Evolutionary conservation across 2,888 invertebrate genomes (phyloP), one percentile per base, ranked within the genome.

Genomic region (Syrphus vitripennis): DNA sequence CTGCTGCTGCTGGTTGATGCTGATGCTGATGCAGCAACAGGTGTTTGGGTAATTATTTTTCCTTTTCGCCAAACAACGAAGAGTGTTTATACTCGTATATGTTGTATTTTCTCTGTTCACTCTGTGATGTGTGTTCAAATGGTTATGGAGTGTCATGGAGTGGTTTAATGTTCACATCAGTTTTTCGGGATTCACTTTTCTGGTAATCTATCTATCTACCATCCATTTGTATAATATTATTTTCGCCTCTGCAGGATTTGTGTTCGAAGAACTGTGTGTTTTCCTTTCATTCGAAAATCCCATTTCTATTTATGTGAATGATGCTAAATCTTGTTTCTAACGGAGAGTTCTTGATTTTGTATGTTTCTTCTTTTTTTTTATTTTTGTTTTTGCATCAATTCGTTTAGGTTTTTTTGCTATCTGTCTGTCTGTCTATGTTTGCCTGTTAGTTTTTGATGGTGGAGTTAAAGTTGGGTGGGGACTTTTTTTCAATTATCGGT

Each of bases 1-100:
- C 42, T 80, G 63, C 34, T 50, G 78, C 75, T 76, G 79, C 48
- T 77, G 50, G 63, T 12, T 63, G 65, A 12, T 53, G 77, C 19
- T 61, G 69, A 40, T 63, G 80, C 61, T 77, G 83, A 53, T 75
- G 86, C 24, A 76, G 80, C 84, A 84, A 84, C 84, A 84, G 84
- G 84, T 84, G 84, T 84, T 84, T 81, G 72, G 81, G 84, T 84
- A 81, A 84, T 84, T 84, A 84, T 81, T 84, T 67, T 84, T 84
- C 67, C 81, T 81, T 72, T 72, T 81, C 71, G 53, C 84, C 76
- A 79, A 63, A 61, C 76, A 79, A 63, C 53, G 53, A 53, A 70
- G 61, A 29, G n/a, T 37, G 70, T 21, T n/a, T n/a, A n/a, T n/a
- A n/a, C n/a, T n/a, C n/a, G n/a, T n/a, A 26, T 24, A 14, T 21